Percentiles rank a stretch among this genome's conserved stretches.
Conservation (phyloP, 64 coral and sea anemone species). For the Orbicella faveolata region DNA sequence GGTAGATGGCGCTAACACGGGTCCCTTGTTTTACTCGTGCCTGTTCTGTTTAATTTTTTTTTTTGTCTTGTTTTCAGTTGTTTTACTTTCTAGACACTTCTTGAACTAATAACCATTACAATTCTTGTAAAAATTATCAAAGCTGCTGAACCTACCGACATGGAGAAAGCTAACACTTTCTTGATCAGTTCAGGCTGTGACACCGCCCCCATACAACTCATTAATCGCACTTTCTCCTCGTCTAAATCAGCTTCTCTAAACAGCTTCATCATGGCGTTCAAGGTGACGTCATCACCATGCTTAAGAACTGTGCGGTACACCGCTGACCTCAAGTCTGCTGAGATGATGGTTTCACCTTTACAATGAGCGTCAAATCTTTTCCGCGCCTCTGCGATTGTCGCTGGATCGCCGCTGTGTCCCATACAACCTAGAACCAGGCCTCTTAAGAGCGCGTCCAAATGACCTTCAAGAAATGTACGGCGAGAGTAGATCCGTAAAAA, state of each 20-base stretch:
- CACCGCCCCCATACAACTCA: slow-evolving; percentile 88
- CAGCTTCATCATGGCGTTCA: slow-evolving; percentile 66
- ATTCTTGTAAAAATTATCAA: not conserved
- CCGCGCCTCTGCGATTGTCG: slow-evolving; percentile 72
- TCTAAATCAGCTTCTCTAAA: slow-evolving; percentile 81
- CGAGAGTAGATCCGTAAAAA: too few species aligned
- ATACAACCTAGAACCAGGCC: slow-evolving; percentile 79
- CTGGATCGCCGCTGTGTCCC: slow-evolving; percentile 77
- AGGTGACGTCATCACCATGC: slow-evolving; percentile 62
- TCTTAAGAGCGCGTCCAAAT: slow-evolving; percentile 84
- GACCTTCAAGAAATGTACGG: slow-evolving; percentile 43
- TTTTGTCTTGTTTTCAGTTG: too few species aligned
- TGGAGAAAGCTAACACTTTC: slow-evolving; percentile 84
- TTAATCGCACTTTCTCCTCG: slow-evolving; percentile 81
- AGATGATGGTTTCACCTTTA: slow-evolving; percentile 58
- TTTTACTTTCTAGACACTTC: too few species aligned
- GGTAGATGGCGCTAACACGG: too few species aligned
- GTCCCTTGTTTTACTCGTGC: too few species aligned
- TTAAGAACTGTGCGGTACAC: slow-evolving; percentile 90
- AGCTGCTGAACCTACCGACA: slow-evolving; percentile 67
- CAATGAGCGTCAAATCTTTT: slow-evolving; percentile 86
- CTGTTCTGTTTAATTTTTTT: too few species aligned
- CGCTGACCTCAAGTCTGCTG: slow-evolving; percentile 84
- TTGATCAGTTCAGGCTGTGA: slow-evolving; percentile 83
- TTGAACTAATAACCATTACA: not conserved